Evolutionary conservation across 37 sponge, comb jelly and placozoan genomes (phyloP), one percentile per base, ranked within the genome.

Genomic region (Ianthella basta): DNA sequence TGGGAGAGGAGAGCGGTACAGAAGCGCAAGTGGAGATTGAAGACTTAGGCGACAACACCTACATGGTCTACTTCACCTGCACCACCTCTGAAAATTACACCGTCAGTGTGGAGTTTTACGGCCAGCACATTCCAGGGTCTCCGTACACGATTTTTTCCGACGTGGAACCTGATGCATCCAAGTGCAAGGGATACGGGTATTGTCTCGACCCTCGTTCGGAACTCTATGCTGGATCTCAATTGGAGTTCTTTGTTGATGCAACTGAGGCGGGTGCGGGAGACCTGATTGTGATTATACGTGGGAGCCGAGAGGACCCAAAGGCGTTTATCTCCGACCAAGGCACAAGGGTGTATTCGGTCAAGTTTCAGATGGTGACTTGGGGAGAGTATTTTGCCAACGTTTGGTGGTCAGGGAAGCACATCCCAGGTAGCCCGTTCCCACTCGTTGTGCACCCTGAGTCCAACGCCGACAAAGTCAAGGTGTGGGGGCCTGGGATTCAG

Each of bases 341-440:
- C 32, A 86, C 81, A 21, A 86, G 91, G 4, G 56, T 85, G 15
- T 90, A 88, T 55, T 86, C 89, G 0, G 84, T 91, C 57, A 92
- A 94, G 59, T 92, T 95, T 59, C 88, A 91, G 59, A 83, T 93
- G 32, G 57, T 89, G 74, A 81, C 69, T 16, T 69, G 90, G 32
- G 97, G 97, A 0, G 86, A 87, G 85, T 94, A 97, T 80, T 88
- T 60, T 53, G 82, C 95, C 16, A 85, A 86, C 35, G 91, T 95
- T 15, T 79, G 77, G 57, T 97, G 95, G 95, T 86, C 89, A 0
- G 93, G 88, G 0, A 69, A 87, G 50, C 90, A 92, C 60, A 78
- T 97, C n/a, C 97, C 97, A 0, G 91, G 91, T n/a, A 91, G 92
- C 56, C 97, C 97, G 0, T 95, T 95, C 88, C 87, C 87, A 73